A percentile compares a stretch with the other conserved stretches of the same genome.
These are phyloP conservation scores for Neosilurus mollespiculum DNA, from an alignment of 2,797 vertebrate genomes.

Conservation along the genomic window DNA sequence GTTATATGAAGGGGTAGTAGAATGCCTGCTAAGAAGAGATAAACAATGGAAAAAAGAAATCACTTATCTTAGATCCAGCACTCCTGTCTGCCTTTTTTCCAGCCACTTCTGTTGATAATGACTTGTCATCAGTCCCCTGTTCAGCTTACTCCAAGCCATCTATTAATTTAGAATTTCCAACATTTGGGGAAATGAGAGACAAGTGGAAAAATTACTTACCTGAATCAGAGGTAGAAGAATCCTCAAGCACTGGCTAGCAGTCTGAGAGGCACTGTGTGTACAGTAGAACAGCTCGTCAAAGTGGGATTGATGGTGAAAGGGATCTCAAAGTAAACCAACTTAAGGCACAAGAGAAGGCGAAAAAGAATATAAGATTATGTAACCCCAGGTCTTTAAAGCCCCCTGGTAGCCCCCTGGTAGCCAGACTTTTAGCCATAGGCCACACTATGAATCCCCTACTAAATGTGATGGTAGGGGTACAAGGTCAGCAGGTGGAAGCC, in stretches of 20 bases:
- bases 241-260: conserved; percentile 15
- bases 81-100: background rate
- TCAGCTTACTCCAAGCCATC: conserved; percentile 13
- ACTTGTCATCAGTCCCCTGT: background rate
- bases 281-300: conserved; percentile 36
- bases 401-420: too few species aligned
- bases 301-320: conserved; percentile 35
- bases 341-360: background rate
- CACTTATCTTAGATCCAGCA: background rate
- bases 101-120: background rate
- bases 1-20: conserved; percentile 10
- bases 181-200: conserved; percentile 16
- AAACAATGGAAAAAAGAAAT: background rate
- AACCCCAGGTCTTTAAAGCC: background rate
- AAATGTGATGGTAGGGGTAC: background rate
- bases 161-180: conserved; percentile 3
- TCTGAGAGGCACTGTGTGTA: conserved; percentile 14
- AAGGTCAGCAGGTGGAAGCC: background rate
- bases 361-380: background rate
- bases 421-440: background rate
- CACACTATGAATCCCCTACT: background rate
- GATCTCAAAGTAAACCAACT: conserved; percentile 15
- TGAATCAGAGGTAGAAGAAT: conserved; percentile 23
- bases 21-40: conserved; percentile 27
- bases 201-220: conserved; percentile 28